Conservation (phyloP, 2,113 vertebrate genomes). For the Xyliphius kryptos region DNA sequence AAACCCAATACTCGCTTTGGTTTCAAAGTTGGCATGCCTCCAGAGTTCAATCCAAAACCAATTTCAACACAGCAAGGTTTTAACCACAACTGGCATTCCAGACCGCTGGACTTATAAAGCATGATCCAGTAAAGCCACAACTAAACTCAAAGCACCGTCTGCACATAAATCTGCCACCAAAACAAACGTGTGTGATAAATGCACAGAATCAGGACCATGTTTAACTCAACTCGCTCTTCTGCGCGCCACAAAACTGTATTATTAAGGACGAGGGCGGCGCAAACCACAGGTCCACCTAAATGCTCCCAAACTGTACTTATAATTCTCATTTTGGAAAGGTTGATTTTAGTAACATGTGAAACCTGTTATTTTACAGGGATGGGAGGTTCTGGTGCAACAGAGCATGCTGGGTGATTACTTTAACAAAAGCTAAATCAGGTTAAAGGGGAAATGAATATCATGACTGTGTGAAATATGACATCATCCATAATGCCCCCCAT, state of each 20-base stretch:
- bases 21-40: not conserved
- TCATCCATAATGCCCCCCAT: not conserved
- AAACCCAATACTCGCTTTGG: no score
- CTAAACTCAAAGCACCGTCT: constrained; percentile 38
- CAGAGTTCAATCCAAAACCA: not conserved
- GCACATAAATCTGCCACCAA: constrained; percentile 39
- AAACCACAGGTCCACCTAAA: constrained; percentile 1
- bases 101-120: constrained; percentile 14
- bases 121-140: constrained; percentile 45
- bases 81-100: not conserved
- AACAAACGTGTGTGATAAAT: constrained; percentile 20
- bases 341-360: constrained; percentile 40
- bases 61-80: not conserved
- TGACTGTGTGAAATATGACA: not conserved
- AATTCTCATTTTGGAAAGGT: not conserved
- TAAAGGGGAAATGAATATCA: not conserved
- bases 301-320: not conserved
- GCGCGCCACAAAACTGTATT: not conserved
- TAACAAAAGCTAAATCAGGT: constrained; percentile 46
- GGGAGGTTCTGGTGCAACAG: constrained; percentile 58
- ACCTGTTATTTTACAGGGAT: constrained; percentile 63
- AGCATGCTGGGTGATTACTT: constrained; percentile 16
- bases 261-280: not conserved
- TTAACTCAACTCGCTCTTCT: not conserved
- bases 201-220: not conserved